These are phyloP conservation scores for Holacanthus passer DNA, from an alignment of 2,113 vertebrate genomes.

Conservation along the genomic window DNA sequence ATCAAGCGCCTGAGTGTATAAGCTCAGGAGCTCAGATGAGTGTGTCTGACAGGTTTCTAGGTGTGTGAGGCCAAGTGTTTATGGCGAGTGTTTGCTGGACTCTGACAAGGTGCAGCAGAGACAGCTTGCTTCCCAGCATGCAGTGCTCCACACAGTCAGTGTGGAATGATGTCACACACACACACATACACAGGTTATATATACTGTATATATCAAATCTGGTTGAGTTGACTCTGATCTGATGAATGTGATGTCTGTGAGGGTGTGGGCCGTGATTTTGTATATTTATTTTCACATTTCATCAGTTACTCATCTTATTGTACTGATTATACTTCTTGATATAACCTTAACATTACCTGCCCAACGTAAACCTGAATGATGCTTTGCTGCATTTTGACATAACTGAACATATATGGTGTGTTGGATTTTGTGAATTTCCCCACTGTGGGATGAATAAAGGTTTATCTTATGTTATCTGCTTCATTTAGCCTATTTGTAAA, in stretches of 20 bases:
- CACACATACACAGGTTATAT: background rate
- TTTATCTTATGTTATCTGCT: too few species aligned
- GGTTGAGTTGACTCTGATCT: background rate
- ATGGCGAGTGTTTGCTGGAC: constrained; percentile 52
- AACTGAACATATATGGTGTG: background rate
- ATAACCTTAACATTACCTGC: background rate
- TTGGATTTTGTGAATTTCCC: too few species aligned
- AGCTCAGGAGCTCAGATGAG: background rate
- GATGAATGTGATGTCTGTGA: background rate
- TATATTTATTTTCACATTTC: background rate
- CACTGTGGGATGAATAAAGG: too few species aligned
- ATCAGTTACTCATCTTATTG: background rate
- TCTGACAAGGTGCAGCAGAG: constrained; percentile 66
- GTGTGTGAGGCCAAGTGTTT: constrained; percentile 35
- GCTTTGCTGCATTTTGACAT: background rate
- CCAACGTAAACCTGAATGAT: background rate
- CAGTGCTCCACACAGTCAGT: constrained; percentile 27
- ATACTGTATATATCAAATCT: background rate
- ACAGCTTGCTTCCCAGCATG: constrained; percentile 74
- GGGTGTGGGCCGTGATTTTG: background rate
- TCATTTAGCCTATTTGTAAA: background rate
- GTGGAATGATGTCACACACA: background rate
- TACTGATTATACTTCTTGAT: background rate
- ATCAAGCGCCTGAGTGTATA: background rate
- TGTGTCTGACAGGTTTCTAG: constrained; percentile 22